phyloP scores from a whole-genome alignment of 1,140 invertebrate species.

The Ostrea edulis region DNA sequence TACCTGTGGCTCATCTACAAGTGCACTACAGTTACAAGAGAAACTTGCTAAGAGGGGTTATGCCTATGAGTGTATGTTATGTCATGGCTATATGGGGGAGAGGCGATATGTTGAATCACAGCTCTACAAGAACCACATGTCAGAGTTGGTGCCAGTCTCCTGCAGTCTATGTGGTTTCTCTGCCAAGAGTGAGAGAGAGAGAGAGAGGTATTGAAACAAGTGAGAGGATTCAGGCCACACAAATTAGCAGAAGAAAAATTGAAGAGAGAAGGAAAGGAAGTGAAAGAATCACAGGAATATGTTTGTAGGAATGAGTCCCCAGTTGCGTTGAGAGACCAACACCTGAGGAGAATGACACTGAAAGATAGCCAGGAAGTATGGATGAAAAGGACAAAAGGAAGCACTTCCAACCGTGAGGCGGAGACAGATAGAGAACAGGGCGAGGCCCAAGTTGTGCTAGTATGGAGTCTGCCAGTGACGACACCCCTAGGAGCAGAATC shows the following conservation, averaged over 20 bases:
- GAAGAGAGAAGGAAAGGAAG: neutral
- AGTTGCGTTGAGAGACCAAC: too few species aligned
- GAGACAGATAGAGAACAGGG: too few species aligned
- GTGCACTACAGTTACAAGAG: slow-evolving; percentile 7
- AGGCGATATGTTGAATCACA: slow-evolving; percentile 4
- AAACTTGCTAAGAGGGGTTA: neutral
- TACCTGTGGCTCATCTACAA: too few species aligned
- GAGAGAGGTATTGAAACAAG: slow-evolving; percentile 37
- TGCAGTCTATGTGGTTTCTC: slow-evolving; percentile 40
- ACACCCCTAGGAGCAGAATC: too few species aligned
- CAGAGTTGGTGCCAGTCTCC: slow-evolving; percentile 37
- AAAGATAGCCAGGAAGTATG: too few species aligned
- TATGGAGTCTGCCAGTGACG: too few species aligned
- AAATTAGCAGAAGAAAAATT: neutral
- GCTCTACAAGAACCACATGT: slow-evolving; percentile 20
- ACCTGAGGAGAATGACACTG: too few species aligned
- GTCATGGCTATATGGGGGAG: slow-evolving; percentile 1
- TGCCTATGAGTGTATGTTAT: slow-evolving; percentile 19
- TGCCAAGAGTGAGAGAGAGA: neutral
- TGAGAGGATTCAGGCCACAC: neutral
- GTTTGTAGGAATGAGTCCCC: too few species aligned
- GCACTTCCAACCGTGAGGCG: too few species aligned
- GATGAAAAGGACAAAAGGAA: too few species aligned
- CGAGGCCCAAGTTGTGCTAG: too few species aligned
- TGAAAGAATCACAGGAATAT: too few species aligned